Base-by-base conservation (phyloP, 2,797 vertebrate species). In the Rhabdophis nuchalis region DNA sequence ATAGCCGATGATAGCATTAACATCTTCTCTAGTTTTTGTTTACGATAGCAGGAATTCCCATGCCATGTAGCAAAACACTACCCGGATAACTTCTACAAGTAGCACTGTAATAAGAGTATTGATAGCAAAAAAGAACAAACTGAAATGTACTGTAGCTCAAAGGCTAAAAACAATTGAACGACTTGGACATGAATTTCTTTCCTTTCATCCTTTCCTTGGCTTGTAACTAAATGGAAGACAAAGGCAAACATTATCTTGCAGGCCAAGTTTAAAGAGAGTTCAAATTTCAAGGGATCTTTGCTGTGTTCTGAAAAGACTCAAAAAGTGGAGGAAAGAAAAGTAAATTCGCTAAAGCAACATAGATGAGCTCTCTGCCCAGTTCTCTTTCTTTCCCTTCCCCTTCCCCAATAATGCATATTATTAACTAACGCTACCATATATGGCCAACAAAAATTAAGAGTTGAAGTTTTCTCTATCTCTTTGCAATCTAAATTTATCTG, bases 101-200 rank as follows among this genome's bases (percentile, higher is more conserved):
- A 25, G 29, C 54, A 16, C 32, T 87, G 77, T 58, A 58, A 88
- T 46, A 53, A 85, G 64, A 88, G 32, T 72, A 87, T 82, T 52
- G 60, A 50, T 54, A 85, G 46, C 54, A 88, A 90, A 52, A 82
- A 27, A 89, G 87, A 89, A 90, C 46, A 88, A 82, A 93, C 82
- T 68, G 64, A 93, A 88, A 93, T 60, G 72, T 88, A 92, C 82
- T 46, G 41, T 90, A 60, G 16, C 46, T 90, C 87, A 58, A 32
- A 93, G 89, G 86, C 46, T 53, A 50, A 61, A 86, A 90, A 87
- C 54, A 86, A 90, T 53, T 85, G 89, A 90, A 90, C 9, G 53
- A n/a, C 86, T 60, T 82, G 23, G 86, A 61, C 77, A 82, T 88
- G 68, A 85, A 50, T 36, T 25, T 87, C 56, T 90, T 46, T 72